These are phyloP conservation scores for Centropristis striata DNA, from an alignment of 2,113 vertebrate species.

Conservation along the genomic window DNA sequence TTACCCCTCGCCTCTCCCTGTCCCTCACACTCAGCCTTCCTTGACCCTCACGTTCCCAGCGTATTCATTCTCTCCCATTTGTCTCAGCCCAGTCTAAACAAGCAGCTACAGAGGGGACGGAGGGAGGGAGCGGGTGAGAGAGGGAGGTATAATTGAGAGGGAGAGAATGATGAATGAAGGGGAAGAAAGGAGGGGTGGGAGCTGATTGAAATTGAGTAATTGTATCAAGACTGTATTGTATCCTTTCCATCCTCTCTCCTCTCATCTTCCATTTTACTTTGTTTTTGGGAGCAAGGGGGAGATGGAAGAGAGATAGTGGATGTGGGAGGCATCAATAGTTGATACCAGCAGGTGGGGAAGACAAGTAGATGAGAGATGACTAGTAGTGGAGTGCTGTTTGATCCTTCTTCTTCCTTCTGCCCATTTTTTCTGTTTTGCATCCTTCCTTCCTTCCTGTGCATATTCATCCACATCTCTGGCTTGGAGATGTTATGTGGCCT, in stretches of 20 bases:
- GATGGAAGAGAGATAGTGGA: conserved; percentile 14
- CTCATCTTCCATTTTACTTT: conserved; percentile 45
- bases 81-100: conserved; percentile 84
- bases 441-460: not conserved
- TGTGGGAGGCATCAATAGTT: conserved; percentile 23
- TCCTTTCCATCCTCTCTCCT: conserved; percentile 38
- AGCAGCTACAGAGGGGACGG: conserved; percentile 45
- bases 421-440: not conserved
- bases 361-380: conserved; percentile 9
- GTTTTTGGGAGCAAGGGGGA: not conserved
- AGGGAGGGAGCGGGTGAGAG: conserved; percentile 18
- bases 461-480: not conserved
- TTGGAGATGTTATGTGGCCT: conserved; percentile 2
- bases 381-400: conserved; percentile 14
- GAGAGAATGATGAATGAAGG: conserved; percentile 67
- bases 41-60: conserved; percentile 71
- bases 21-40: conserved; percentile 69
- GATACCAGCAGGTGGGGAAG: conserved; percentile 23
- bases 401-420: not conserved
- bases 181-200: conserved; percentile 32
- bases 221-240: conserved; percentile 43
- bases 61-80: conserved; percentile 75
- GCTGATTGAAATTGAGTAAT: conserved; percentile 62
- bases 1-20: conserved; percentile 55
- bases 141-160: conserved; percentile 58